Conservation (phyloP, 2,888 invertebrate species). For the Lasius fuliginosus region DNA sequence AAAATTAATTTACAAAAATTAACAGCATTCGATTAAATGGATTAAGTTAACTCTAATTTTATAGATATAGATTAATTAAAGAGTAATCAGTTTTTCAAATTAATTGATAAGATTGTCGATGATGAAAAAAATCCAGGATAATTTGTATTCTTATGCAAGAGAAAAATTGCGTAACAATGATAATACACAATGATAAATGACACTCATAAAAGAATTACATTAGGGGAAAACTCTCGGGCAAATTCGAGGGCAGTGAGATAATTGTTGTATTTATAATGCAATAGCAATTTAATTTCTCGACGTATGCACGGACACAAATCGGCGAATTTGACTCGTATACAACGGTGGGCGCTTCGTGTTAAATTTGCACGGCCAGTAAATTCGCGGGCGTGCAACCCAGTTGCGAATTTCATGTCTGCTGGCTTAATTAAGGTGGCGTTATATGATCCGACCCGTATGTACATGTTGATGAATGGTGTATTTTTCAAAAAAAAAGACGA, state of each 20-base stretch:
- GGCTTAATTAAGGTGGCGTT: constrained; percentile 45
- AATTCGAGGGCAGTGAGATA: neutral
- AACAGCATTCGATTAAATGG: neutral
- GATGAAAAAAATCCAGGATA: neutral
- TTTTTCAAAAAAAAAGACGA: constrained; percentile 21
- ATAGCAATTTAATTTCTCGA: constrained; percentile 25
- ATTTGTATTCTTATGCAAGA: neutral
- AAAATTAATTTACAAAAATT: neutral
- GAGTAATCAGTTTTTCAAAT: neutral
- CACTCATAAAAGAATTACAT: neutral
- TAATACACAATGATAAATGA: neutral
- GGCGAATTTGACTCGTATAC: neutral
- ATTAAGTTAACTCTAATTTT: neutral
- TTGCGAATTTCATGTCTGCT: constrained; percentile 40
- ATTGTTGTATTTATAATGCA: constrained; percentile 37
- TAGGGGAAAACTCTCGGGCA: neutral
- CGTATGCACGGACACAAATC: constrained; percentile 13
- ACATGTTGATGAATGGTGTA: constrained; percentile 13
- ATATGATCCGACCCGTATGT: neutral
- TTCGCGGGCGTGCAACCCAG: constrained; percentile 39
- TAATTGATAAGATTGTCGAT: neutral
- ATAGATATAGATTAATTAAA: neutral
- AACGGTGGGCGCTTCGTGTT: neutral
- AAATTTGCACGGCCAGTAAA: constrained; percentile 43
- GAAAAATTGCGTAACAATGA: neutral